Conservation (phyloP, 1,140 invertebrate species). For the Cydia strobilella region DNA sequence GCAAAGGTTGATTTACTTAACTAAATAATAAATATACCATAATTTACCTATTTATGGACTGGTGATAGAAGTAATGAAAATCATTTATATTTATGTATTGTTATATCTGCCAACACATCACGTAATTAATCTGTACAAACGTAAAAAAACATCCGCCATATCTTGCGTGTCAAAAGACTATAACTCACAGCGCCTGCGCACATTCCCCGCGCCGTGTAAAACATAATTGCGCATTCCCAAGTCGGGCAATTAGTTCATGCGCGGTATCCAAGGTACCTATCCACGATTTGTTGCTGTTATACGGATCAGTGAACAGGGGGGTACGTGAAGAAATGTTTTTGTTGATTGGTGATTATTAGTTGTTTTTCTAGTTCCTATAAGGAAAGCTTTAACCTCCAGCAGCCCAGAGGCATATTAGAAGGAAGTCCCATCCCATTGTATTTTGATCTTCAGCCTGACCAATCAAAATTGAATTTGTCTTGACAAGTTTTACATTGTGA, state of each 20-base stretch:
- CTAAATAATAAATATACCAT: no score
- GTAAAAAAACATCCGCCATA: neutral
- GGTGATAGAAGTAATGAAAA: no score
- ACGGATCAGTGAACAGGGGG: neutral
- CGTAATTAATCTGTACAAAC: neutral
- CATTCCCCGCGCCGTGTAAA: slow-evolving; percentile 7
- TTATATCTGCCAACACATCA: neutral
- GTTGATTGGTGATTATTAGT: no score
- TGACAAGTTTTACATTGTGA: no score
- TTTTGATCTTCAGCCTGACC: no score
- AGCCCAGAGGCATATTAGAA: no score
- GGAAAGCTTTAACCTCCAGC: no score
- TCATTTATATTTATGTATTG: neutral
- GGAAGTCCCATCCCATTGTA: no score
- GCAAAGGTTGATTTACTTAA: no score
- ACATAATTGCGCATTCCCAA: slow-evolving; percentile 27
- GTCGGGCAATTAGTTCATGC: slow-evolving; percentile 6
- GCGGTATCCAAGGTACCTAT: neutral
- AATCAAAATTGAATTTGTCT: no score
- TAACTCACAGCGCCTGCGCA: slow-evolving; percentile 25
- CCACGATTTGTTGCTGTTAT: neutral
- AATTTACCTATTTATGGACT: no score
- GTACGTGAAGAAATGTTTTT: neutral
- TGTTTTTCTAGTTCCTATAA: no score
- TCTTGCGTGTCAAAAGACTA: slow-evolving; percentile 29